These are phyloP conservation scores for Microctonus brassicae DNA, from an alignment of 2,888 invertebrate species.

Conservation along the genomic window DNA sequence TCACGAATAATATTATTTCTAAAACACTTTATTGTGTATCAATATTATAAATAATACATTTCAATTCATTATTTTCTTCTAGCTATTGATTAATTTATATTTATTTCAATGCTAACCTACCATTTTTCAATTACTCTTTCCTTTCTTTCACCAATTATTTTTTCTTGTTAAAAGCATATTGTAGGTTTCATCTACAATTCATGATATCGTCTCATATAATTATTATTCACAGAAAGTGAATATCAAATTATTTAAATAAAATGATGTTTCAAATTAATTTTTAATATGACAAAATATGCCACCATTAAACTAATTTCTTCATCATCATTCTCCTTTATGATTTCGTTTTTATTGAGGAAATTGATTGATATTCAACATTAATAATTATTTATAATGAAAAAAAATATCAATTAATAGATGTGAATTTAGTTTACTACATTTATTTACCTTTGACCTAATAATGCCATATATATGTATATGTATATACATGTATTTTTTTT, in stretches of 20 bases:
- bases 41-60: background rate
- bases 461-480: too few relatives aligned
- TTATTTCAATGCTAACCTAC: background rate
- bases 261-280: too few relatives aligned
- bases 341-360: too few relatives aligned
- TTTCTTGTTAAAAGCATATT: background rate
- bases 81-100: too few relatives aligned
- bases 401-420: too few relatives aligned
- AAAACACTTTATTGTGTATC: background rate
- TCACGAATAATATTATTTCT: background rate
- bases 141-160: background rate
- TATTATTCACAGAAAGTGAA: background rate
- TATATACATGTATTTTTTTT: too few relatives aligned
- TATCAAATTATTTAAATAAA: too few relatives aligned
- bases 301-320: too few relatives aligned
- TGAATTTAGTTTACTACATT: background rate
- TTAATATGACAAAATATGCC: too few relatives aligned
- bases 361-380: too few relatives aligned
- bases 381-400: too few relatives aligned
- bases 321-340: too few relatives aligned
- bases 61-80: background rate
- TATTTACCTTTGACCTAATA: slow-evolving; percentile 18
- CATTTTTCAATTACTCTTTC: background rate
- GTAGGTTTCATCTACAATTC: background rate
- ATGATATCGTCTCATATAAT: background rate